Conservation (phyloP, 2,888 invertebrate genomes). For the Sesia bembeciformis region DNA sequence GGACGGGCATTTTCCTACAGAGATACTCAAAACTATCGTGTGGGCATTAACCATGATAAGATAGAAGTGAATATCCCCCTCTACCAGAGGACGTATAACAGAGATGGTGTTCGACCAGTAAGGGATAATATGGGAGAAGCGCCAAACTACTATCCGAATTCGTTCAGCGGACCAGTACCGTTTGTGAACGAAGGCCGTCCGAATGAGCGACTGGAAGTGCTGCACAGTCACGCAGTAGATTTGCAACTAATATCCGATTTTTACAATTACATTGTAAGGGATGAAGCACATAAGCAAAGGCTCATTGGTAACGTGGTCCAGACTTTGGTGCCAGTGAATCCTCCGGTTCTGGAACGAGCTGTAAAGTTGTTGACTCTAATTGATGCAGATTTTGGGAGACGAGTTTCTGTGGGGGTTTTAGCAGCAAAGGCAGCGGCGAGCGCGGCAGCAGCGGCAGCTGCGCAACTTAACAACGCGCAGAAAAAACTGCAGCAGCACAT, state of each 20-base stretch:
- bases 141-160: constrained; percentile 93
- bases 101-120: constrained; percentile 83
- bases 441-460: neutral
- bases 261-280: constrained; percentile 76
- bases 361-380: constrained; percentile 83
- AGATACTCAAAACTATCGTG: constrained; percentile 84
- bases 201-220: neutral
- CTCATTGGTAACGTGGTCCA: constrained; percentile 15
- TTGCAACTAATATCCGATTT: constrained; percentile 79
- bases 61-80: constrained; percentile 92
- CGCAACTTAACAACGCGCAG: neutral
- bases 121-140: constrained; percentile 84
- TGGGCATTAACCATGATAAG: constrained; percentile 89
- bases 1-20: constrained; percentile 85
- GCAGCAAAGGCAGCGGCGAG: neutral
- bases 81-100: constrained; percentile 80
- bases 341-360: constrained; percentile 82
- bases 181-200: constrained; percentile 4
- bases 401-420: constrained; percentile 72
- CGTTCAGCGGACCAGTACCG: constrained; percentile 82
- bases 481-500: neutral
- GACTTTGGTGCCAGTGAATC: constrained; percentile 10
- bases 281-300: constrained; percentile 13
- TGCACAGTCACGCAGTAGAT: constrained; percentile 2
- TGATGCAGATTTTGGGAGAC: constrained; percentile 80